Percentiles rank a stretch among this genome's conserved stretches.
Evolutionary conservation across 2,888 invertebrate genomes (phyloP).

Genomic region (Blera fallax): DNA sequence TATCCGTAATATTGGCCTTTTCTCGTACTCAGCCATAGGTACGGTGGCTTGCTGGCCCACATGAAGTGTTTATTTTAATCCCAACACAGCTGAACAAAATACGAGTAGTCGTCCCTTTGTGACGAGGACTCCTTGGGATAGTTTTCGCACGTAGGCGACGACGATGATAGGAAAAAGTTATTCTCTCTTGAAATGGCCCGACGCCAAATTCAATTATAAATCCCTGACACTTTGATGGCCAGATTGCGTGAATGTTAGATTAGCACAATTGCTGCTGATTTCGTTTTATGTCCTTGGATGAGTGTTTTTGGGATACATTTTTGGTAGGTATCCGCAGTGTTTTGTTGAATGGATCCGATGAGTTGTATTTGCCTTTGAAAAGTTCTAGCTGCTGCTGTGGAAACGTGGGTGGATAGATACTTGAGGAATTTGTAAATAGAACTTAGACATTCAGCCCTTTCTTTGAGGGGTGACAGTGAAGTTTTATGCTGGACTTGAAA

Average conservation of each 20-base stretch:
- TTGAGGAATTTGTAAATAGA: not conserved
- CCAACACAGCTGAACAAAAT: not conserved
- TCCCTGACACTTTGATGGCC: conserved; percentile 1
- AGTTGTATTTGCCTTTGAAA: not conserved
- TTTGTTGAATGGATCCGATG: not conserved
- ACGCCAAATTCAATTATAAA: not conserved
- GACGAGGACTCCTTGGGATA: not conserved
- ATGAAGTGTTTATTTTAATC: not conserved
- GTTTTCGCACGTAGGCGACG: not conserved
- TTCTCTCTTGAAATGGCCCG: not conserved
- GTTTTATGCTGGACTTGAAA: not conserved
- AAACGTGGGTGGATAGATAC: not conserved
- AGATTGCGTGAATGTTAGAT: conserved; percentile 3
- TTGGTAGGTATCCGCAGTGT: not conserved
- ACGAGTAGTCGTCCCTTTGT: not conserved
- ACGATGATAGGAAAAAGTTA: not conserved
- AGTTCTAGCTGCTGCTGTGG: not conserved
- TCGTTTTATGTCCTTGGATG: not conserved
- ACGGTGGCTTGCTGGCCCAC: not conserved
- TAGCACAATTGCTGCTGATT: conserved; percentile 5
- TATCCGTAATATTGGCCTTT: not conserved
- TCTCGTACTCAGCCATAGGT: not conserved
- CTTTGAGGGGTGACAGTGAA: not conserved
- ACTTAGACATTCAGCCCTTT: not conserved
- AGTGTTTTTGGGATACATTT: not conserved